Conservation (phyloP, 2,113 vertebrate species). For the Cololabis saira region DNA sequence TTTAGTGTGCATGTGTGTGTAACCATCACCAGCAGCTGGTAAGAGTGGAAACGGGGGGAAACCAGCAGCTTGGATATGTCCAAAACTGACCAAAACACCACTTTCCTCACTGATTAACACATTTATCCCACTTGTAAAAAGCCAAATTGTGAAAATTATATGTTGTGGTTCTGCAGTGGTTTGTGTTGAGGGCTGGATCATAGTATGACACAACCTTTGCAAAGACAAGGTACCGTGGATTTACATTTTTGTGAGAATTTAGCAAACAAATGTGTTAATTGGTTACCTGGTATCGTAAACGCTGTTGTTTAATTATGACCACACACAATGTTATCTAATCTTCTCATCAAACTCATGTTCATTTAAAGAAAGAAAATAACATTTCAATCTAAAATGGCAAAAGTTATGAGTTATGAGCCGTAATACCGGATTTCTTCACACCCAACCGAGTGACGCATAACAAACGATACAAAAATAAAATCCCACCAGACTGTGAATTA, state of each 20-base stretch:
- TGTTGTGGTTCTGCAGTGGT: too few relatives aligned
- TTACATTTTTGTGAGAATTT: not conserved
- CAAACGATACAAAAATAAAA: constrained; percentile 35
- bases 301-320: not conserved
- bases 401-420: not conserved
- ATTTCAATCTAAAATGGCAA: not conserved
- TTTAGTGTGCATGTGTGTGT: not conserved
- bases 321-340: not conserved
- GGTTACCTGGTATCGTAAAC: not conserved
- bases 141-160: too few relatives aligned
- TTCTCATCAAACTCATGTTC: not conserved
- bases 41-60: too few relatives aligned
- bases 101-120: too few relatives aligned
- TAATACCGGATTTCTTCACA: not conserved
- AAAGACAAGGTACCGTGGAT: too few relatives aligned
- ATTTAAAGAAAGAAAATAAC: not conserved
- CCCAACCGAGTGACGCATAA: not conserved
- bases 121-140: too few relatives aligned
- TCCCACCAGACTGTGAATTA: constrained; percentile 52
- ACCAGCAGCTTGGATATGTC: too few relatives aligned
- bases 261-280: not conserved
- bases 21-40: not conserved
- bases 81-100: too few relatives aligned
- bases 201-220: too few relatives aligned
- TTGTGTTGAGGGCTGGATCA: too few relatives aligned